These are phyloP conservation scores for Eulemur coronatus DNA, from an alignment of 2,797 vertebrate genomes.

Conservation along the genomic window DNA sequence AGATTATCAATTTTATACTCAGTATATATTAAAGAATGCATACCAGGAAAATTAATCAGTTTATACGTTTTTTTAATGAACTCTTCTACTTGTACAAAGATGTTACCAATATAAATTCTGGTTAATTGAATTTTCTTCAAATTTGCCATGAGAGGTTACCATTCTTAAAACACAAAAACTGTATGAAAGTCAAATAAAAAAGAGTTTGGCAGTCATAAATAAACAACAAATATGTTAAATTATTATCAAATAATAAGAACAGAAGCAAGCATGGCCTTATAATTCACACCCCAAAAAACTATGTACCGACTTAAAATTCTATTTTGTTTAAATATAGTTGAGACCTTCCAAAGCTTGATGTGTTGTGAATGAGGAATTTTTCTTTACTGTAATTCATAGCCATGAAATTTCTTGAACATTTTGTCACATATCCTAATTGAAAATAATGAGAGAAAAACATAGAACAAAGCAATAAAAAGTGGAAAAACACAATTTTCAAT, in stretches of 20 bases:
- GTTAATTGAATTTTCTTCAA: constrained; percentile 67
- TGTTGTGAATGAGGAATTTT: not conserved
- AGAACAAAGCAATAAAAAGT: not conserved
- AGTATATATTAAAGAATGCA: not conserved
- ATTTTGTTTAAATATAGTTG: not conserved
- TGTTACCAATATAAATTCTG: constrained; percentile 32
- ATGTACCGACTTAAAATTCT: not conserved
- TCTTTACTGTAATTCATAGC: not conserved
- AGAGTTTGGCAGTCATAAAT: constrained; percentile 20
- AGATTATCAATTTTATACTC: not conserved
- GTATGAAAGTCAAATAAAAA: constrained; percentile 71
- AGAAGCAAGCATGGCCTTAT: not conserved
- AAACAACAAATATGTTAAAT: not conserved
- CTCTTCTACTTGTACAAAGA: not conserved
- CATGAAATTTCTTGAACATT: not conserved
- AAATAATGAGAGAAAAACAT: not conserved
- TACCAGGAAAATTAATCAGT: constrained; percentile 45
- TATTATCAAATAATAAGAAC: constrained; percentile 1
- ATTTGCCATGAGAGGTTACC: not conserved
- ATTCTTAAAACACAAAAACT: constrained; percentile 54
- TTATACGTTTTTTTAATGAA: constrained; percentile 69
- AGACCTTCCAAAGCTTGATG: not conserved
- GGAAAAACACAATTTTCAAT: not conserved
- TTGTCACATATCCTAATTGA: not conserved
- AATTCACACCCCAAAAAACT: not conserved